Evolutionary conservation across 2,888 invertebrate species (phyloP), one percentile per base, ranked within the genome.

Genomic region (Beris morrisii): DNA sequence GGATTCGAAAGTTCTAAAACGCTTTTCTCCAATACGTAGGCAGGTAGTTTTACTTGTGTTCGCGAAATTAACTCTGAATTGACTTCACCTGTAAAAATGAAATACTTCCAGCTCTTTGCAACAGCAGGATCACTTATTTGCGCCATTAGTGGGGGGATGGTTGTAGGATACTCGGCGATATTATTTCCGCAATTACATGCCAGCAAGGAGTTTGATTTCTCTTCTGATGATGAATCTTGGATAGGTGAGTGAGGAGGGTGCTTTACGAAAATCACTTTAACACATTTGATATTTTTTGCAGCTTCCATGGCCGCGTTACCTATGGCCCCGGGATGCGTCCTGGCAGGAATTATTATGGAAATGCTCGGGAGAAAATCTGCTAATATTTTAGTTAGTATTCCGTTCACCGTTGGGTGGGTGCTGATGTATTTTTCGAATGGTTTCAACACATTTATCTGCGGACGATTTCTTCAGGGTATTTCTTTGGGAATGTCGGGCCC

Each of bases 271-370:
- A 46, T 4, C 31, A 54, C 7, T 54, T n/a, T 55, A 31, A 45
- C 11, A 13, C 30, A 12, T n/a, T 61, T 9, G 71, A 65, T 22
- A n/a, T 32, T 5, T 43, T 46, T 55, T 58, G n/a, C 30, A 84
- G 88, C 88, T 68, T 84, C 87, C 38, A 84, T 87, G 81, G 85
- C 86, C 22, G 85, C 86, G 0, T 76, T 88, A 0, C 85, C 87
- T 0, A 87, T 88, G 87, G 85, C 85, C 0, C 81, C 84, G 1
- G 87, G 87, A 0, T 87, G 87, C 70, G 79, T 87, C 3, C 73
- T 87, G 38, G 83, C 85, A 4, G 87, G 87, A 2, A 78, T 84
- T 75, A 75, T 86, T 71, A 85, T 87, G 83, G 86, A 88, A 72
- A 83, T 81, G 69, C 82, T 84, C 54, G 89, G 88, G 6, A 81